Evolutionary conservation across 2,797 vertebrate species (phyloP).

Genomic region (Sarcoramphus papa): DNA sequence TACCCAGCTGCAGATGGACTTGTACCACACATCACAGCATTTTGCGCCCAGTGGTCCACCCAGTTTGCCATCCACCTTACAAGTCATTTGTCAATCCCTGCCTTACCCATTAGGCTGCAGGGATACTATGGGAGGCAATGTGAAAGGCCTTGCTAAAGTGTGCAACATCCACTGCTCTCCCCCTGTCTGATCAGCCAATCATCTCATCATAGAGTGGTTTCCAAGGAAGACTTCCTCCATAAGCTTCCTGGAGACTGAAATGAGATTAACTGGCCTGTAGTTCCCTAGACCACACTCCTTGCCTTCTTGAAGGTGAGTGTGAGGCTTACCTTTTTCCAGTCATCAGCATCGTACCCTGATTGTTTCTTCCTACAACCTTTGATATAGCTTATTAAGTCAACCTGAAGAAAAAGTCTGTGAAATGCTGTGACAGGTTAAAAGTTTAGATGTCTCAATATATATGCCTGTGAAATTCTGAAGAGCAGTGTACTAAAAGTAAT

Average conservation of each 20-base stretch:
- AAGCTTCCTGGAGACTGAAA: neutral
- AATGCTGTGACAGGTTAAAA: neutral
- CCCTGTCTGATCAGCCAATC: neutral
- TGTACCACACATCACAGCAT: neutral
- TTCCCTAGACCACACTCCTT: neutral
- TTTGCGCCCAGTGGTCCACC: neutral
- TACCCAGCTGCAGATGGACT: neutral
- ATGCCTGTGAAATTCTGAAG: neutral
- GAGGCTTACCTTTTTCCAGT: neutral
- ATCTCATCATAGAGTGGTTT: neutral
- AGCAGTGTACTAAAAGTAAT: neutral
- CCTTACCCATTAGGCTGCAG: neutral
- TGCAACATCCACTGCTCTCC: neutral
- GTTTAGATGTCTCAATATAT: neutral
- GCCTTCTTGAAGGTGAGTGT: neutral
- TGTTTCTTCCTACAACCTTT: neutral
- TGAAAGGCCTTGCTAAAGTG: neutral
- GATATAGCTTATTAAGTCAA: neutral
- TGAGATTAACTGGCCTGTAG: neutral
- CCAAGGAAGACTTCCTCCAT: neutral
- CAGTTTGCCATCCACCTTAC: neutral
- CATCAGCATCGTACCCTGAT: neutral
- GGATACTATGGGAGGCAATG: neutral
- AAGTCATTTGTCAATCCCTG: neutral
- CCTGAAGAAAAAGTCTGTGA: neutral